Conservation (phyloP, 2,797 vertebrate genomes). For the Syngnathus rostellatus region DNA sequence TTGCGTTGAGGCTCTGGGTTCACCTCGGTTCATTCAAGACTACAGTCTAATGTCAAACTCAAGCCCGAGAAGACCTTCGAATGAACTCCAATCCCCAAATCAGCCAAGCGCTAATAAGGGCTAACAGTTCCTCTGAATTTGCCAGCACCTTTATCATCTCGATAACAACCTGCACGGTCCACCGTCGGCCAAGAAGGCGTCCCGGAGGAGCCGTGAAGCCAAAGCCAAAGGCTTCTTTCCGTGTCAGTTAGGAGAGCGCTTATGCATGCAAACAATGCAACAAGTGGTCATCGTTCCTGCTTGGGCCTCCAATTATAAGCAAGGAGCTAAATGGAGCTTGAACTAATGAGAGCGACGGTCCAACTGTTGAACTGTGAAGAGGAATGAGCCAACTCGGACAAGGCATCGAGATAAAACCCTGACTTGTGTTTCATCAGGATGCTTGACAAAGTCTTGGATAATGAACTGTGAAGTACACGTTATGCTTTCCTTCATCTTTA, state of each 20-base stretch:
- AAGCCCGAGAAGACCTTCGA: too few species aligned
- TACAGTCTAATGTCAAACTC: too few species aligned
- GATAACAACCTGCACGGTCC: constrained; percentile 6
- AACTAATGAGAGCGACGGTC: constrained; percentile 67
- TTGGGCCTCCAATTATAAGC: constrained; percentile 55
- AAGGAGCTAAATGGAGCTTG: constrained; percentile 19
- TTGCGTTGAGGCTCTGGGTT: background rate
- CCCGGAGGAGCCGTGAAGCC: constrained; percentile 46
- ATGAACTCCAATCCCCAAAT: too few species aligned
- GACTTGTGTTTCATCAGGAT: background rate
- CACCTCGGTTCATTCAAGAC: background rate
- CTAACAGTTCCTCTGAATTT: background rate
- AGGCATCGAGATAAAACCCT: background rate
- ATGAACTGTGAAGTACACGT: background rate
- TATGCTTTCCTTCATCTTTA: background rate
- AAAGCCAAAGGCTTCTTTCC: constrained; percentile 58
- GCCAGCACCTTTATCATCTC: background rate
- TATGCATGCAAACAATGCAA: constrained; percentile 69
- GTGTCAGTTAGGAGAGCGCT: constrained; percentile 60
- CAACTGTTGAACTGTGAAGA: constrained; percentile 51
- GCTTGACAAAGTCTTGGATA: background rate
- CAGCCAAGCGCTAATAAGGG: too few species aligned
- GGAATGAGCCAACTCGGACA: background rate
- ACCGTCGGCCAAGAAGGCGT: constrained; percentile 50
- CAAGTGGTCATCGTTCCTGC: constrained; percentile 68